Percentiles rank a stretch among this genome's conserved stretches.
These are phyloP conservation scores for Harlomillsia oculata DNA, from an alignment of 1,140 invertebrate species.

Conservation along the genomic window DNA sequence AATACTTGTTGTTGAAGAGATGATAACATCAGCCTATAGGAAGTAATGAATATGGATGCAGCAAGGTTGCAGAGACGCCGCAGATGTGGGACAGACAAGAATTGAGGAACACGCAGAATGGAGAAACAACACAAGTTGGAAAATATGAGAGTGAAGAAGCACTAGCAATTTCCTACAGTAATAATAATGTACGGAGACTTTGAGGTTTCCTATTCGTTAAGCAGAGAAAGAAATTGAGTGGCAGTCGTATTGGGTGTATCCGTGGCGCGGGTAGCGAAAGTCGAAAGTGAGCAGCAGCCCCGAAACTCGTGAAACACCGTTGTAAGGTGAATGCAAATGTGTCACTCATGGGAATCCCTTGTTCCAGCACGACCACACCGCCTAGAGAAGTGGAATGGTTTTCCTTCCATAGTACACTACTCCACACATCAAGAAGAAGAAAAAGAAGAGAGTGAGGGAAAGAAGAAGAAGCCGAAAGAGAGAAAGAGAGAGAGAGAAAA, in stretches of 20 bases:
- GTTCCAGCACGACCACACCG: background rate
- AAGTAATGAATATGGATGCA: background rate
- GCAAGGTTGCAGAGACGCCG: too few relatives aligned
- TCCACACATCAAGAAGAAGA: background rate
- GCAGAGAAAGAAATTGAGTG: background rate
- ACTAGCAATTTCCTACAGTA: too few relatives aligned
- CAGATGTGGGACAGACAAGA: too few relatives aligned
- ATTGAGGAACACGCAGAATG: too few relatives aligned
- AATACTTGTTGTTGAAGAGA: background rate
- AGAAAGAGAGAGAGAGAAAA: background rate
- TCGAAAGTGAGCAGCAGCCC: background rate
- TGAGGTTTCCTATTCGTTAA: background rate
- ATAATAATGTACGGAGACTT: background rate
- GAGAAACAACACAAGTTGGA: too few relatives aligned
- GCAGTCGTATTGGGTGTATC: background rate
- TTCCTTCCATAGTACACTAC: too few relatives aligned
- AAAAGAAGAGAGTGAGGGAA: background rate
- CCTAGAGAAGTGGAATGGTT: too few relatives aligned
- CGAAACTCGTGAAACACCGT: too few relatives aligned
- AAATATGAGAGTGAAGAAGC: too few relatives aligned
- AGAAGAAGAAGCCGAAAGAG: background rate
- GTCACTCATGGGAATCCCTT: constrained; percentile 14
- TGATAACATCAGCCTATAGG: background rate
- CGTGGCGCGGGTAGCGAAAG: background rate
- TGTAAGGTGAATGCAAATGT: constrained; percentile 23